These are phyloP conservation scores for Sycophaga agraensis DNA, from an alignment of 1,140 invertebrate genomes.

Conservation along the genomic window DNA sequence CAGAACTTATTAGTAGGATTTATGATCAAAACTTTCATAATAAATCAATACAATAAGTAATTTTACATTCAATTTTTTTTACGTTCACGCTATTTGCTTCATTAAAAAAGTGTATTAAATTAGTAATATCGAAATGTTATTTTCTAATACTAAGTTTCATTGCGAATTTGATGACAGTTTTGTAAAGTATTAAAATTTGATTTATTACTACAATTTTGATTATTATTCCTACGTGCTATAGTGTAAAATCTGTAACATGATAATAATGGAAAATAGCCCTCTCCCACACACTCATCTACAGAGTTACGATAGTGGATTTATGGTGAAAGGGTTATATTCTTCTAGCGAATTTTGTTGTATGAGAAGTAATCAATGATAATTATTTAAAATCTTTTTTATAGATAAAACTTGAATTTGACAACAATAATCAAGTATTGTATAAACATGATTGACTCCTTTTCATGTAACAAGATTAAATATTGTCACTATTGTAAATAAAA, in stretches of 20 bases:
- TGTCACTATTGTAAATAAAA: conserved; percentile 24
- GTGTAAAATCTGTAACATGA: conserved; percentile 13
- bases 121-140: neutral
- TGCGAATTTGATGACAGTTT: neutral
- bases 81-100: too few species aligned
- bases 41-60: conserved; percentile 13
- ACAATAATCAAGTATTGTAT: neutral
- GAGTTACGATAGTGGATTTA: conserved; percentile 51
- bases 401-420: too few species aligned
- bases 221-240: conserved; percentile 3
- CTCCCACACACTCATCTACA: conserved; percentile 50
- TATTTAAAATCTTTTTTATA: too few species aligned
- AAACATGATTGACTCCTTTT: conserved; percentile 18
- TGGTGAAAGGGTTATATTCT: conserved; percentile 50
- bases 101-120: neutral
- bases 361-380: conserved; percentile 11
- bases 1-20: conserved; percentile 18
- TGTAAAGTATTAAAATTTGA: neutral
- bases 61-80: neutral
- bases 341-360: conserved; percentile 1
- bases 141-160: neutral
- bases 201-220: conserved; percentile 6
- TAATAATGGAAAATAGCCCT: conserved; percentile 43
- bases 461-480: conserved; percentile 8
- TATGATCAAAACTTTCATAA: neutral